These are phyloP conservation scores for Adela reaumurella DNA, from an alignment of 2,888 invertebrate species.

Conservation along the genomic window DNA sequence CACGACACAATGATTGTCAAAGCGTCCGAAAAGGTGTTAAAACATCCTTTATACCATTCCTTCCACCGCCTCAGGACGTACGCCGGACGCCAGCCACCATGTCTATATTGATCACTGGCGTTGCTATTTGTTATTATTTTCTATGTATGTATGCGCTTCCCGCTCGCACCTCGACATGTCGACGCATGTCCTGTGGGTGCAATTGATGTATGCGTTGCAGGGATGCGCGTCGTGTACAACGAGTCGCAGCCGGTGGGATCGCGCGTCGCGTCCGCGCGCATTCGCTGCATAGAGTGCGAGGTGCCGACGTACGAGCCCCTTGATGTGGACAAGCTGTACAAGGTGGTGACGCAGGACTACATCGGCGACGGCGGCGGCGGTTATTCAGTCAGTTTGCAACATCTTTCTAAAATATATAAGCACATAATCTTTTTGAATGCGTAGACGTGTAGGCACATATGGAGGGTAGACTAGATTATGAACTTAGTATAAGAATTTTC, in stretches of 20 bases:
- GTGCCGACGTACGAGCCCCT: conserved; percentile 62
- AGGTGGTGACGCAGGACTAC: conserved; percentile 59
- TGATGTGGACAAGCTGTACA: conserved; percentile 53
- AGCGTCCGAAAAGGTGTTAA: too few species aligned
- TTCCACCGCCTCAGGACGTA: too few species aligned
- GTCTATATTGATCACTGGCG: too few species aligned
- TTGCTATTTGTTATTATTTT: neutral
- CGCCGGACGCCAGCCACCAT: too few species aligned
- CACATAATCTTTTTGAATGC: too few species aligned
- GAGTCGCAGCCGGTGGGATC: conserved; percentile 52
- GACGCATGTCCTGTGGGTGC: neutral
- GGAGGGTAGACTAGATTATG: too few species aligned
- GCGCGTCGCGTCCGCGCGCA: conserved; percentile 51
- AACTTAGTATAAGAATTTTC: too few species aligned
- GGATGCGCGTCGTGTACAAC: conserved; percentile 61
- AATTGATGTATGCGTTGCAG: conserved; percentile 22
- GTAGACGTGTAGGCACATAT: too few species aligned
- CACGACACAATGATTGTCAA: too few species aligned
- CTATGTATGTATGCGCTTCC: neutral
- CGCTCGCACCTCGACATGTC: too few species aligned
- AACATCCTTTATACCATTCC: too few species aligned
- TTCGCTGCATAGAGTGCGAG: conserved; percentile 62
- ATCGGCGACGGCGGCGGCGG: conserved; percentile 69
- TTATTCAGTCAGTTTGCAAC: conserved; percentile 50
- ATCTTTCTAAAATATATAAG: too few species aligned